Evolutionary conservation across 2,113 vertebrate genomes (phyloP), one percentile per base, ranked within the genome.

Genomic region (Mixornis gularis): DNA sequence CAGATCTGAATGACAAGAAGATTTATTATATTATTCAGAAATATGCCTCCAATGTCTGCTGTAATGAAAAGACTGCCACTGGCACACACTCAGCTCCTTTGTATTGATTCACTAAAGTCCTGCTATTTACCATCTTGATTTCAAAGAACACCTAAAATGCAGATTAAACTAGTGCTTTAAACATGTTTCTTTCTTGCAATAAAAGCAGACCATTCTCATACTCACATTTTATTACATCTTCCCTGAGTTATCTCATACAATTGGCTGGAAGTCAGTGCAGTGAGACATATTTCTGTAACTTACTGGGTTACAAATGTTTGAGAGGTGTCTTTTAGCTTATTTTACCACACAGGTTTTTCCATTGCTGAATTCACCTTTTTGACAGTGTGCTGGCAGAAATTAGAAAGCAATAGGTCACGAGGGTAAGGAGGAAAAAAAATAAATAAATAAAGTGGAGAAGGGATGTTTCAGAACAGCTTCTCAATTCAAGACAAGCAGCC

Each of bases 371-470:
- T 73, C 40, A 49, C 4, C 5, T 27, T 13, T 68, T 79, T 49
- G 55, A 66, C 13, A 58, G 15, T 17, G 4, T 70, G 64, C 32
- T 84, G 44, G 44, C 36, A 95, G 48, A 78, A 81, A 52, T 60
- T 32, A 71, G 56, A 55, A 72, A 70, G 10, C 52, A 59, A 78
- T 43, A 30, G 69, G 74, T 72, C 69, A n/a, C 2, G 12, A 65
- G 17, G 13, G 9, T n/a, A 30, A 1, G 5, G 6, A 4, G 0
- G 1, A 2, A 9, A 10, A 40, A 7, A 6, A 10, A 18, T 16
- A n/a, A n/a, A n/a, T n/a, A 5, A 43, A 26, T 32, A 3, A 77
- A 26, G 16, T 5, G 1, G 18, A 60, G 19, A 41, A 13, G 6
- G 8, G 10, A 32, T 26, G 5, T 82, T 85, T 74, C 40, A 60